Conservation (phyloP, 2,113 vertebrate genomes). For the Tiliqua scincoides region DNA sequence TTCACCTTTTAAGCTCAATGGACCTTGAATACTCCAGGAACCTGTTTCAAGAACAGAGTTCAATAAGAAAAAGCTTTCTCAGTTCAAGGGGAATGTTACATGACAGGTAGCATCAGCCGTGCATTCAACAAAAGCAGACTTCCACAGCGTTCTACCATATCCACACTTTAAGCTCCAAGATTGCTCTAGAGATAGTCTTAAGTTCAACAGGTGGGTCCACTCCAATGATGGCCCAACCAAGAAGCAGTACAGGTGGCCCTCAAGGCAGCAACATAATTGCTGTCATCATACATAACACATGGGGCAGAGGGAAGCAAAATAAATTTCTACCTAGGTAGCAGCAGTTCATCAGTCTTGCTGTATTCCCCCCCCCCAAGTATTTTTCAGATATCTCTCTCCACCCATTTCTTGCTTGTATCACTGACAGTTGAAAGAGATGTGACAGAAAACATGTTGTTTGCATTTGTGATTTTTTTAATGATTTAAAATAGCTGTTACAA, state of each 20-base stretch:
- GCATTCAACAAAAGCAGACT: not conserved
- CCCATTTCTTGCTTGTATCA: too few relatives aligned
- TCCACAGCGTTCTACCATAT: not conserved
- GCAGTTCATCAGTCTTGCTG: too few relatives aligned
- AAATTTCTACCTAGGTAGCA: too few relatives aligned
- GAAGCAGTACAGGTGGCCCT: too few relatives aligned
- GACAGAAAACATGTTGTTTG: not conserved
- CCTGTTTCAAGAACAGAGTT: not conserved
- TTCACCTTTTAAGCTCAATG: slow-evolving; percentile 83
- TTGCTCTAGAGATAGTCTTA: not conserved
- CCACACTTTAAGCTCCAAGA: not conserved
- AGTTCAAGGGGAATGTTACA: slow-evolving; percentile 25
- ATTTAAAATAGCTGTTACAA: too few relatives aligned
- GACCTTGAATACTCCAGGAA: slow-evolving; percentile 66
- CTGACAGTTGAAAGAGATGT: not conserved
- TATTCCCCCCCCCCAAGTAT: too few relatives aligned
- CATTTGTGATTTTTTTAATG: too few relatives aligned
- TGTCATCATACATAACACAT: too few relatives aligned
- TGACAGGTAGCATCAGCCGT: too few relatives aligned
- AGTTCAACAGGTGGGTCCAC: not conserved
- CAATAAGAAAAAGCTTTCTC: slow-evolving; percentile 28
- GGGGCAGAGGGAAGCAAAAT: too few relatives aligned
- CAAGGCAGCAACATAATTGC: too few relatives aligned
- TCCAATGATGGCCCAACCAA: not conserved
- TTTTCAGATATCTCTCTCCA: too few relatives aligned